Base-by-base conservation (phyloP, 2,888 invertebrate genomes). In the Melipona bicolor region DNA sequence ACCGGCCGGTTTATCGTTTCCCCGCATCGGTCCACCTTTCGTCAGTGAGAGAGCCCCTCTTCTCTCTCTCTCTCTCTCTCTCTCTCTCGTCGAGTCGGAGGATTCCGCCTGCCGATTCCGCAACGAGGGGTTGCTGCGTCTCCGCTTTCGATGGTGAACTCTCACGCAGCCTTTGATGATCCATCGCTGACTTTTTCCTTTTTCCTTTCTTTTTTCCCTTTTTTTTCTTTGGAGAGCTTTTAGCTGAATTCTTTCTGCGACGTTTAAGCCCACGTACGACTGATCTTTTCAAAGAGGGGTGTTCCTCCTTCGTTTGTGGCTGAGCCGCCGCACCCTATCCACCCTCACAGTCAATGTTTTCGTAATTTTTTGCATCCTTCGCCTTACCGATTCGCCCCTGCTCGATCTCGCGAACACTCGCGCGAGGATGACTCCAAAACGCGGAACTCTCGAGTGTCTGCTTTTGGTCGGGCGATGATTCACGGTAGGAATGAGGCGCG, bases 1-100 rank as follows among this genome's bases (percentile, higher is more conserved):
- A 67, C 82, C 77, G 65, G 74, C 64, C 79, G 67, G 84, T 83
- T 88, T 88, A 88, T 88, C 89, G 79, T 77, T 49, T 61, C 64
- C 56, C 56, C 36, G 49, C 54, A 81, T 83, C 82, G 83, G 68
- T 81, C 67, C 83, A 83, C 84, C 84, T 84, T 83, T 78, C 84
- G 83, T 82, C 82, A 78, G 43, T 61, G 64, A 68, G 56, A 24
- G n/a, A 36, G 36, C 36, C 36, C 36, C 1, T 36, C 36, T 36
- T 36, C 36, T 50, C 62, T 24, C 61, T 62, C 73, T 50, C 62
- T 24, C 49, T 62, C 73, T 52, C 52, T 52, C 19, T 24, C 24
- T 61, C 24, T 61, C 61, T 24, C 27, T 61, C 27, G 72, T 64
- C 68, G 70, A 80, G 80, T 85, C 77, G 76, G 64, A 36, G 61